These are phyloP conservation scores for Sardinella longiceps DNA, from an alignment of 2,797 vertebrate species.

Conservation along the genomic window DNA sequence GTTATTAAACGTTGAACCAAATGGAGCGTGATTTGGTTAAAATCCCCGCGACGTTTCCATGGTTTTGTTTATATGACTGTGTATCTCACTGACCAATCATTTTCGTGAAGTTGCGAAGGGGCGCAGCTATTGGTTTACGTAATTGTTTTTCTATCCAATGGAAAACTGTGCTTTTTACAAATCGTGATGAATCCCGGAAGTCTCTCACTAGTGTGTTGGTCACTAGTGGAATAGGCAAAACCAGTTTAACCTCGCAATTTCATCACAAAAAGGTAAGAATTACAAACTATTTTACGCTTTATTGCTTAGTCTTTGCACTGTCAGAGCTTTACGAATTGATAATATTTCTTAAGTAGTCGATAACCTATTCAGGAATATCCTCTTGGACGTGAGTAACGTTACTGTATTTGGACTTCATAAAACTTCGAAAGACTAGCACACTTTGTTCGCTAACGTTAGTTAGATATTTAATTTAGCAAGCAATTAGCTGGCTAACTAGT, in stretches of 20 bases:
- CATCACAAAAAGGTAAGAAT: slow-evolving; percentile 20
- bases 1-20: background rate
- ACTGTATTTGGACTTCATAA: background rate
- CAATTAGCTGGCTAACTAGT: background rate
- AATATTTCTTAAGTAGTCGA: background rate
- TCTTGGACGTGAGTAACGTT: background rate
- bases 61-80: slow-evolving; percentile 66
- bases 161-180: slow-evolving; percentile 74
- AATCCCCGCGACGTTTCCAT: slow-evolving; percentile 63
- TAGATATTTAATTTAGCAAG: background rate
- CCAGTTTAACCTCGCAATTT: background rate
- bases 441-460: background rate
- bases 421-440: background rate
- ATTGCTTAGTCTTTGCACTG: background rate
- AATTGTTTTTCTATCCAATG: slow-evolving; percentile 65
- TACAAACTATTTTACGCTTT: background rate
- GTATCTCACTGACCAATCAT: slow-evolving; percentile 60
- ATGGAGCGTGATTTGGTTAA: slow-evolving; percentile 35
- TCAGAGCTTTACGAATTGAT: no score
- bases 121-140: slow-evolving; percentile 59
- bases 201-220: slow-evolving; percentile 42
- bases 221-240: background rate
- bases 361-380: background rate
- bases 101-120: background rate
- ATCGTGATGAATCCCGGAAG: slow-evolving; percentile 69